Conservation (phyloP, 2,113 vertebrate species). For the Grammomys dolichurus region DNA sequence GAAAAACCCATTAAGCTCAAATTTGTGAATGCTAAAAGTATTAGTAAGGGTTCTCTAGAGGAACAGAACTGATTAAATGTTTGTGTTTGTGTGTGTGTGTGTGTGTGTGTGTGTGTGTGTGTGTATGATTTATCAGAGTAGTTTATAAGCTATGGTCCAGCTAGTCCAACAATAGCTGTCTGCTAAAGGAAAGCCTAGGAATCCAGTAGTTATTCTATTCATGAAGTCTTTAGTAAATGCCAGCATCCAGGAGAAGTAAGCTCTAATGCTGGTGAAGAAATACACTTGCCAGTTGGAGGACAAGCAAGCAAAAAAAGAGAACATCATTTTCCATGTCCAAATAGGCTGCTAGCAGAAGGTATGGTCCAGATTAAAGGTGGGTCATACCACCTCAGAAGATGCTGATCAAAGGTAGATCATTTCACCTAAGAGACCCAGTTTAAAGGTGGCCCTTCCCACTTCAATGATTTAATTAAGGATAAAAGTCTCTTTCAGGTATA, state of each 20-base stretch:
- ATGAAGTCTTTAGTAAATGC: neutral
- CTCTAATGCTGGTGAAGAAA: neutral
- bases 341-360: neutral
- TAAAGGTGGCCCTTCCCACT: neutral
- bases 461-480: neutral
- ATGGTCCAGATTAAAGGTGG: neutral
- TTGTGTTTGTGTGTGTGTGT: fast-evolving
- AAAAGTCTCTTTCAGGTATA: neutral
- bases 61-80: neutral
- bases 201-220: neutral
- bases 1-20: neutral
- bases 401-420: neutral
- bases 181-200: neutral
- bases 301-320: neutral
- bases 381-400: neutral
- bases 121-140: neutral
- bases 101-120: too few relatives aligned
- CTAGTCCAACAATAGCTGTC: neutral
- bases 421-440: neutral
- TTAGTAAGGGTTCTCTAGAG: neutral
- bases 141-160: neutral
- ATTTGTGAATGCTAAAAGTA: neutral
- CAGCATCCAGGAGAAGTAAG: neutral
- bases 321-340: neutral
- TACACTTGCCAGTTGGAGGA: neutral